Percentiles rank a stretch among this genome's conserved stretches.
Conservation (phyloP, 1,140 invertebrate species). For the Steinernema khuongi region DNA sequence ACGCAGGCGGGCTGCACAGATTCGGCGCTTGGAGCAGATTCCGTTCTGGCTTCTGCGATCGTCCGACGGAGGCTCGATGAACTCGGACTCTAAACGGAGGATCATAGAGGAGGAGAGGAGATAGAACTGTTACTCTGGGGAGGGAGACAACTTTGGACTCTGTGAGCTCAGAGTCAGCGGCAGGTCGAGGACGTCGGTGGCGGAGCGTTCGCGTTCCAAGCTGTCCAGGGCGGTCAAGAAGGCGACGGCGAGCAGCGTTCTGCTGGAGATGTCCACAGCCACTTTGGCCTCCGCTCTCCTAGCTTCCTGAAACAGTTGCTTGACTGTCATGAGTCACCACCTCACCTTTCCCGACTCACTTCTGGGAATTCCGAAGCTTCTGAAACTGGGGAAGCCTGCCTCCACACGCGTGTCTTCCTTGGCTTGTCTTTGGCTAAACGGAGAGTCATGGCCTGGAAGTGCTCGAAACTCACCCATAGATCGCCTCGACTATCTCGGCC, state of each 20-base stretch:
- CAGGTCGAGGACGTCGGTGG: background rate
- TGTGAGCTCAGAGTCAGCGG: background rate
- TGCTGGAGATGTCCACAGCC: background rate
- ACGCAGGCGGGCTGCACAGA: too few species aligned
- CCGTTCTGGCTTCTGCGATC: background rate
- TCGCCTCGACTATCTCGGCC: background rate
- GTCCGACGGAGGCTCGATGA: background rate
- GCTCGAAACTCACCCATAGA: background rate
- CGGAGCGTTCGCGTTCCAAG: background rate
- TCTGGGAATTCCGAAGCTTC: too few species aligned
- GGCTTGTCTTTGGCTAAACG: background rate
- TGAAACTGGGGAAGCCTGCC: too few species aligned
- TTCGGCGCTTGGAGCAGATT: too few species aligned
- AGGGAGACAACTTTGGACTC: background rate
- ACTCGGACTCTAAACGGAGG: background rate
- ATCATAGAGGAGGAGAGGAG: background rate
- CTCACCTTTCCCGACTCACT: too few species aligned
- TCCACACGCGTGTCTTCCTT: too few species aligned
- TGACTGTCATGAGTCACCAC: too few species aligned
- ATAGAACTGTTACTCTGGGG: background rate
- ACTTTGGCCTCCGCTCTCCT: too few species aligned
- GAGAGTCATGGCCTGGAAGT: background rate
- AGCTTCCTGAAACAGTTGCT: too few species aligned
- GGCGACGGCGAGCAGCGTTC: background rate
- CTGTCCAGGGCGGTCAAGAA: background rate